phyloP scores from a whole-genome alignment of 2,888 invertebrate genomes.

The Andrena hattorfiana region DNA sequence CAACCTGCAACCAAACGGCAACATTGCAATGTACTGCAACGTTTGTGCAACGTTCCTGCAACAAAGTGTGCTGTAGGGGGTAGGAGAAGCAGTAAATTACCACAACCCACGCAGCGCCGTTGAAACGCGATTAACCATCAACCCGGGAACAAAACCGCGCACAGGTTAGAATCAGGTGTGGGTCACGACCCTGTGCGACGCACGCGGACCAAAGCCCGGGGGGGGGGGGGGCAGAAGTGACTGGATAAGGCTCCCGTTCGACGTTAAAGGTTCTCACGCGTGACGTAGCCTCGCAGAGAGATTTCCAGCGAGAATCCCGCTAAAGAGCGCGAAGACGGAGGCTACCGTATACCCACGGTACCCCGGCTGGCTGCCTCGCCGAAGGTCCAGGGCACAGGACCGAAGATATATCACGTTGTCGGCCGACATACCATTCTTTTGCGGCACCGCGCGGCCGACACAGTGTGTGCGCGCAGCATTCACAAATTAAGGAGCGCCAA shows the following conservation, averaged over 20 bases:
- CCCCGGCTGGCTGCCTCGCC: constrained; percentile 41
- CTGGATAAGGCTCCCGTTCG: background rate
- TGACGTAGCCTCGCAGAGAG: constrained; percentile 26
- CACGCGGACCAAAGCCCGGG: constrained; percentile 46
- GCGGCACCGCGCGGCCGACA: constrained; percentile 76
- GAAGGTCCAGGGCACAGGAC: constrained; percentile 73
- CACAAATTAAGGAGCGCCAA: constrained; percentile 84
- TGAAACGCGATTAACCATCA: constrained; percentile 22
- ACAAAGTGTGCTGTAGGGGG: too few species aligned
- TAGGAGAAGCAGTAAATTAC: background rate
- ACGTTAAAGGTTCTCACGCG: constrained; percentile 61
- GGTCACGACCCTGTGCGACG: constrained; percentile 27
- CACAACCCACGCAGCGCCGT: background rate
- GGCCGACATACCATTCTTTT: constrained; percentile 82
- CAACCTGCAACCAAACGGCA: too few species aligned
- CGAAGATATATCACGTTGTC: constrained; percentile 82
- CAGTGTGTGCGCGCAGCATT: constrained; percentile 76
- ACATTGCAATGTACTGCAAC: too few species aligned
- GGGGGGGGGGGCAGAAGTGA: constrained; percentile 37
- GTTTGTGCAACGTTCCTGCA: too few species aligned
- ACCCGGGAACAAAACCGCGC: constrained; percentile 7
- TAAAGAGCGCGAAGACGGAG: constrained; percentile 61
- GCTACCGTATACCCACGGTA: constrained; percentile 70
- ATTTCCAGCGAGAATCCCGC: constrained; percentile 42
- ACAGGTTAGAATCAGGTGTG: constrained; percentile 11